Percentiles rank a stretch among this genome's conserved stretches.
Conservation (phyloP, 2,113 vertebrate genomes). For the Hippolais icterina region DNA sequence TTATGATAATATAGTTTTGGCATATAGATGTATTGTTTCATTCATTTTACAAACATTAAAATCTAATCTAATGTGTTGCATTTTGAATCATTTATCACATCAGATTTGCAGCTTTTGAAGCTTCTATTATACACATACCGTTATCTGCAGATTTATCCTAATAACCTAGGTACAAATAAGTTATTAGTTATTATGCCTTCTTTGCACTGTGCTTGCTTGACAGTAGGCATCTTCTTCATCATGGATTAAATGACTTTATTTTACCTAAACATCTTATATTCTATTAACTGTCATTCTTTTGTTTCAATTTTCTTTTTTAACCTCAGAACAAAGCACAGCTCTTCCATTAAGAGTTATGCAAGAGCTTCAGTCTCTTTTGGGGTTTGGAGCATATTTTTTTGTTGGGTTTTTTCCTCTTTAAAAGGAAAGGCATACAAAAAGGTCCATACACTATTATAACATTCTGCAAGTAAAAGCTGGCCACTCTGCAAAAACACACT, state of each 20-base stretch:
- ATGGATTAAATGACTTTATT: constrained; percentile 22
- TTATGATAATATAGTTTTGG: constrained; percentile 68
- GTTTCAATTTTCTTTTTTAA: background rate
- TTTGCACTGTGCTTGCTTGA: constrained; percentile 2
- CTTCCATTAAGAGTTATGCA: background rate
- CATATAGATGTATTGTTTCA: constrained; percentile 63
- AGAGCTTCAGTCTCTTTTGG: background rate
- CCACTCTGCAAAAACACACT: rapidly evolving
- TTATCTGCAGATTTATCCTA: constrained; percentile 59
- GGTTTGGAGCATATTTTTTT: background rate
- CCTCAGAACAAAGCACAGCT: constrained; percentile 8
- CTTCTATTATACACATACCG: constrained; percentile 54
- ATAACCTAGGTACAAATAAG: constrained; percentile 58
- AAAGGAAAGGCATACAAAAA: background rate
- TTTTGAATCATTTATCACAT: constrained; percentile 66
- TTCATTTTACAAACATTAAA: constrained; percentile 71
- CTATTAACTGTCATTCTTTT: constrained; percentile 6
- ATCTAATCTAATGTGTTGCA: constrained; percentile 59
- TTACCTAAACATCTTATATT: background rate
- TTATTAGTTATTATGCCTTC: constrained; percentile 53
- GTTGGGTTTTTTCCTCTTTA: background rate
- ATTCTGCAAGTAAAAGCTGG: constrained; percentile 4
- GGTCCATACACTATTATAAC: background rate
- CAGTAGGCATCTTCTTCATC: constrained; percentile 8
- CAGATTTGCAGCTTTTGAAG: constrained; percentile 43